Base-by-base conservation (phyloP, 2,113 vertebrate species). In the Paracanthobrama guichenoti region DNA sequence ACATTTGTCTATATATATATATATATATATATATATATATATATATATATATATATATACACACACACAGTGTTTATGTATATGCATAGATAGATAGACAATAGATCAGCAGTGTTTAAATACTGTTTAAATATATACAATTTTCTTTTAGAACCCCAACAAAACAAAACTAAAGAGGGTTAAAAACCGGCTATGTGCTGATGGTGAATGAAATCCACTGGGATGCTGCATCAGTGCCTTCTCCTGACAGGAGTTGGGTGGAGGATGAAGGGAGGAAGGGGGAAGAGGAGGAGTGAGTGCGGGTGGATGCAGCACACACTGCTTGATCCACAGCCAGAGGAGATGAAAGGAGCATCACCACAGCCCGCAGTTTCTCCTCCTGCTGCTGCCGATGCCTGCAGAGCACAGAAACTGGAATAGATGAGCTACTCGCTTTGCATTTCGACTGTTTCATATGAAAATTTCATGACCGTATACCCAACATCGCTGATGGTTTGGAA, bases 271-370 rank as follows among this genome's bases (percentile, higher is more conserved):
- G 53, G 75, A 57, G 39, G 46, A 55, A 84, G 64, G 57, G 77
- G 79, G 84, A 67, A 71, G 81, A 55, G 44, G 79, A 55, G 81
- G 82, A 48, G 66, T 71, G 59, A 67, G 42, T 28, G 76, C 42
- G 35, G 76, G 83, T 71, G 81, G 28, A 28, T 50, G 76, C 76
- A 67, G 81, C 72, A 82, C 82, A 79, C 82, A 18, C 64, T 28
- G 79, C 85, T 90, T 89, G 84, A 89, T 90, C 87, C 86, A 81
- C 78, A 87, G 85, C 89, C 88, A 90, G 89, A 87, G 59, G 79
- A 90, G 81, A 90, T 89, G 87, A 89, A 89, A 89, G 85, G 67
- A 82, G 67, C 46, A 22, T 62, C 67, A 82, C 78, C 69, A 82
- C 74, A 69, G 74, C 73, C 83, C 64, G 64, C 74, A 71, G 85